Base-by-base conservation (phyloP, 1,140 invertebrate species). In the Leptonema lineaticorne region DNA sequence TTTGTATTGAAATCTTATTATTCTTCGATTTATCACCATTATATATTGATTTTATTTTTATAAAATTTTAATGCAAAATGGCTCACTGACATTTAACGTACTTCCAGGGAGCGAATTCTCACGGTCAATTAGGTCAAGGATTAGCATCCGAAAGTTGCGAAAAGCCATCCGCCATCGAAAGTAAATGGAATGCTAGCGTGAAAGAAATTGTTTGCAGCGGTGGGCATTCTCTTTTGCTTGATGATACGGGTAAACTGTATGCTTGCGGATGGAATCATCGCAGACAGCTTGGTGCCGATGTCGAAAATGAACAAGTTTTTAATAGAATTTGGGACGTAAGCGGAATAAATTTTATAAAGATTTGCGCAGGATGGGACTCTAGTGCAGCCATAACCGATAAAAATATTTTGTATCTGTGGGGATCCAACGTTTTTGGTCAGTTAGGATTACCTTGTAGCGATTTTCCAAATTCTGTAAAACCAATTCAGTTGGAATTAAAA, bases 191-290 rank as follows among this genome's bases (percentile, higher is more conserved):
- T 41, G 71, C 18, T 14, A 75, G 78, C 46, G 84, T 90, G 29
- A 80, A 79, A 30, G 82, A 84, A 73, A 89, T 93, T 63, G 79
- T 82, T 14, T 91, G 90, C 58, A 92, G 92, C 60, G 91, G 90
- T 28, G 90, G 90, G 0, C 91, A 93, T 75, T 87, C 89, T 0
- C 74, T 93, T 9, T 79, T 92, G 22, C 76, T 92, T 20, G 85
- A 88, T 72, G 78, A 79, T 45, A 80, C 84, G 48, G 89, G 89
- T 9, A 86, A 86, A 70, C 75, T 95, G 8, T 94, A 89, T 76
- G 85, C 88, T 33, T 96, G 93, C 83, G 94, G 95, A 4, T 94
- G 91, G 90, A 96, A 95, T 80, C 86, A 87, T 73, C 90, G 87
- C 76, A 89, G 90, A 1, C 93, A 96, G 78, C 75, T 92, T 18